Evolutionary conservation across 2,797 vertebrate species (phyloP).

Genomic region (Cossypha dichroa): DNA sequence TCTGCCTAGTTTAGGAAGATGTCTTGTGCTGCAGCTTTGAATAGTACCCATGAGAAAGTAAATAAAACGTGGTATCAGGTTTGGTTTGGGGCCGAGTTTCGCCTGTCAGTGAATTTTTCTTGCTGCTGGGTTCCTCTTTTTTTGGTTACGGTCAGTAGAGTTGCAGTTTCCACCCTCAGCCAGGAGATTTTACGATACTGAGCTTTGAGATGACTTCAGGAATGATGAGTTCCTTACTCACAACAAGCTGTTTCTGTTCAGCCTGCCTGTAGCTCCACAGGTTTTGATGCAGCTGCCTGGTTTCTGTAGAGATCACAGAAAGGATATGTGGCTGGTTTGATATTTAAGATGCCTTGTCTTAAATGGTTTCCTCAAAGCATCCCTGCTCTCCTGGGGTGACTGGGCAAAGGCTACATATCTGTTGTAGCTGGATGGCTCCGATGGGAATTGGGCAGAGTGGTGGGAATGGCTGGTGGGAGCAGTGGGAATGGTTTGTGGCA

Average conservation of each 20-base stretch:
- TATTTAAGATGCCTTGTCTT: neutral
- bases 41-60: neutral
- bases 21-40: neutral
- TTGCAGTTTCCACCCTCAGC: neutral
- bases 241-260: neutral
- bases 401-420: neutral
- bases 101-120: neutral
- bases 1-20: neutral
- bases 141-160: neutral
- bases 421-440: neutral
- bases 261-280: neutral
- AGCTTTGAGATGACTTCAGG: neutral
- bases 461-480: neutral
- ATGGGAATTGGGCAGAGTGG: rapidly evolving
- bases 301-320: neutral
- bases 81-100: neutral
- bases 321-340: neutral
- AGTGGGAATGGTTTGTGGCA: too few species aligned
- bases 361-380: neutral
- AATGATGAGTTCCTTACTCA: neutral
- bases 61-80: neutral
- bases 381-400: rapidly evolving
- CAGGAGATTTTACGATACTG: neutral
- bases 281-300: neutral
- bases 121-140: neutral